Percentiles rank a stretch among this genome's conserved stretches.
phyloP scores from a whole-genome alignment of 1,140 invertebrate species.

The Drosophila bocki region DNA sequence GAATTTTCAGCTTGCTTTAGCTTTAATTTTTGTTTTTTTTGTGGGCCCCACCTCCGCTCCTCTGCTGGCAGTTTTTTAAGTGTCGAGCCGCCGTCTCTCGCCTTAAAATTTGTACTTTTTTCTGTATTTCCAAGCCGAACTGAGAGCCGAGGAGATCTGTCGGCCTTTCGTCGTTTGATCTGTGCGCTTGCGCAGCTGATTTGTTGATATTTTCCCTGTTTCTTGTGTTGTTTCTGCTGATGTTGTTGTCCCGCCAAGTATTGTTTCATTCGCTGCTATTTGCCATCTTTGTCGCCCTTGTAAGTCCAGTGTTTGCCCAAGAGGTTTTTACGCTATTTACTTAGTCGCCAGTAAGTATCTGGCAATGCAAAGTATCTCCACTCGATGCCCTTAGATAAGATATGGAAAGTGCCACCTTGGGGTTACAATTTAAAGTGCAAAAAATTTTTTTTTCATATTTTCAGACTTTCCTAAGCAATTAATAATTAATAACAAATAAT shows the following conservation, averaged over 20 bases:
- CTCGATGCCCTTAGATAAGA: slow-evolving; percentile 55
- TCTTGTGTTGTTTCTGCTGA: slow-evolving; percentile 26
- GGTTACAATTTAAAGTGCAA: neutral
- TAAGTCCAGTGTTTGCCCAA: slow-evolving; percentile 43
- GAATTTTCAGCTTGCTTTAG: slow-evolving; percentile 83
- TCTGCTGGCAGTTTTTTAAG: slow-evolving; percentile 35
- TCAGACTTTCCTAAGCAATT: neutral
- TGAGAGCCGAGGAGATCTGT: slow-evolving; percentile 14
- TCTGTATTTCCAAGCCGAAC: neutral
- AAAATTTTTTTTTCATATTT: neutral
- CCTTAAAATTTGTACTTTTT: slow-evolving; percentile 11
- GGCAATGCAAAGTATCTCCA: slow-evolving; percentile 20
- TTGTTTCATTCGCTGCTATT: slow-evolving; percentile 64
- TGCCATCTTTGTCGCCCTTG: slow-evolving; percentile 26
- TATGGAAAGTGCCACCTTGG: neutral
- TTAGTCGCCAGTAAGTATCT: slow-evolving; percentile 52
- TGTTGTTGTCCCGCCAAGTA: slow-evolving; percentile 50
- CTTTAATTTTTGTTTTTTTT: slow-evolving; percentile 62
- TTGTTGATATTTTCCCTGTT: slow-evolving; percentile 63
- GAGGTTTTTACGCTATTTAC: slow-evolving; percentile 66
- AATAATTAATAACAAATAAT: neutral
- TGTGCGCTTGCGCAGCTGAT: slow-evolving; percentile 81
- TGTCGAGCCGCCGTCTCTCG: slow-evolving; percentile 36
- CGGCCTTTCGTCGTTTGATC: slow-evolving; percentile 74
- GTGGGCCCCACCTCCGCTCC: slow-evolving; percentile 2